These are phyloP conservation scores for Halictus ligatus DNA, from an alignment of 2,888 invertebrate genomes.

Conservation along the genomic window DNA sequence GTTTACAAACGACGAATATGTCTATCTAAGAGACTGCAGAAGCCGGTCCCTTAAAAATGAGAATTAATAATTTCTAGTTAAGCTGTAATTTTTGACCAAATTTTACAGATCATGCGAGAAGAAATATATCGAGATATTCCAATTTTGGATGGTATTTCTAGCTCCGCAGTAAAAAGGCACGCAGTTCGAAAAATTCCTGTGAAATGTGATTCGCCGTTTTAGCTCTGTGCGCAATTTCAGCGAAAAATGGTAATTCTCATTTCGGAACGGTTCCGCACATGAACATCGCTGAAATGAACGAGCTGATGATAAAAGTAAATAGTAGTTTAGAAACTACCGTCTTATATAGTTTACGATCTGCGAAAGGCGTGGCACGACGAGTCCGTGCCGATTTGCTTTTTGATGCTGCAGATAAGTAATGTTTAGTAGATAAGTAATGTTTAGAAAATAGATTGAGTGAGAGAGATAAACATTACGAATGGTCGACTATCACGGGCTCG, in stretches of 20 bases:
- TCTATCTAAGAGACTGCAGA: not conserved
- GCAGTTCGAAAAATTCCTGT: not conserved
- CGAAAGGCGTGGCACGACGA: not conserved
- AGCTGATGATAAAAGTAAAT: not conserved
- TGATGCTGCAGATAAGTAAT: not conserved
- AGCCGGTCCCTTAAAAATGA: not conserved
- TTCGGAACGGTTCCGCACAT: not conserved
- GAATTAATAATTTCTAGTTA: not conserved
- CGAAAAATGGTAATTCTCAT: not conserved
- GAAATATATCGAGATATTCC: not conserved
- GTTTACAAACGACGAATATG: not conserved
- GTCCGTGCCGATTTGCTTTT: not conserved
- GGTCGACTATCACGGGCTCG: not conserved
- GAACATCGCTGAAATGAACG: not conserved
- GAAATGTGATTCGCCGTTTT: not conserved
- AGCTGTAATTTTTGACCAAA: not conserved
- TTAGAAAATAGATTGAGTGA: not conserved
- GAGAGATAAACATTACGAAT: not conserved
- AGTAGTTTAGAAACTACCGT: constrained; percentile 6
- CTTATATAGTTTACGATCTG: not conserved
- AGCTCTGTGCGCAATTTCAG: not conserved
- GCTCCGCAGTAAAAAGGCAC: not conserved
- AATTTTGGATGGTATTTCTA: not conserved
- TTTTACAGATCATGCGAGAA: not conserved
- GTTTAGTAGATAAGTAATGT: not conserved